These are phyloP conservation scores for Nilaparvata lugens DNA, from an alignment of 1,140 invertebrate genomes.

Conservation along the genomic window DNA sequence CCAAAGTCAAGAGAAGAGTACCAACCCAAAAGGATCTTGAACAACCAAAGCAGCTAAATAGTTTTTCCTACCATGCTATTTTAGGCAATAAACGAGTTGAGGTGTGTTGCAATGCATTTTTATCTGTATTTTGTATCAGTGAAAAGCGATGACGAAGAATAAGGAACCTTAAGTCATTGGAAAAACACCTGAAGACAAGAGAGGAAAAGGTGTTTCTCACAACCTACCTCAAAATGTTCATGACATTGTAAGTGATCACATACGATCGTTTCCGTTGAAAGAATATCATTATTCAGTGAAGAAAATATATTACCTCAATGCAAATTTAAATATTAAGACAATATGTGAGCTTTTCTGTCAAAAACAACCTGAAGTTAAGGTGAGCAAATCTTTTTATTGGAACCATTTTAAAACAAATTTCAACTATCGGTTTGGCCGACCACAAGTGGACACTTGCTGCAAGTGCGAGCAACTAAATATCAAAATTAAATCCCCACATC, in stretches of 20 bases:
- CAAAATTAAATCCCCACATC: slow-evolving; percentile 17
- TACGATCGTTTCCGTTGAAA: slow-evolving; percentile 16
- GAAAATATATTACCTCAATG: neutral
- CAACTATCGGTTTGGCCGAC: slow-evolving; percentile 19
- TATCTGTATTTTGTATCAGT: slow-evolving; percentile 1
- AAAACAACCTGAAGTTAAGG: slow-evolving; percentile 16
- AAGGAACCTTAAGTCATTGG: slow-evolving; percentile 8
- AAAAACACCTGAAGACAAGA: slow-evolving; percentile 11
- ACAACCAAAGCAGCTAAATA: no score
- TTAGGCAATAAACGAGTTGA: no score
- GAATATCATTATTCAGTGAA: slow-evolving; percentile 9
- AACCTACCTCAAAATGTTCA: neutral
- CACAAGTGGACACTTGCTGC: slow-evolving; percentile 20
- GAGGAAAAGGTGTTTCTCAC: slow-evolving; percentile 13
- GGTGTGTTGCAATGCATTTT: neutral
- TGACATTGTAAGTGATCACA: slow-evolving; percentile 10
- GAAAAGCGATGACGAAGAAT: slow-evolving; percentile 10
- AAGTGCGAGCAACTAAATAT: slow-evolving; percentile 19
- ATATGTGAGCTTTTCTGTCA: slow-evolving; percentile 17
- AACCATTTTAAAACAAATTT: slow-evolving; percentile 21
- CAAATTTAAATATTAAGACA: slow-evolving; percentile 18
- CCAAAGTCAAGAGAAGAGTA: neutral
- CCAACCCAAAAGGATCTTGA: neutral
- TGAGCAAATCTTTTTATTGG: slow-evolving; percentile 15
- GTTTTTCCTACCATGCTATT: no score